Conservation (phyloP, 2,113 vertebrate species). For the Zosterops hypoxanthus region DNA sequence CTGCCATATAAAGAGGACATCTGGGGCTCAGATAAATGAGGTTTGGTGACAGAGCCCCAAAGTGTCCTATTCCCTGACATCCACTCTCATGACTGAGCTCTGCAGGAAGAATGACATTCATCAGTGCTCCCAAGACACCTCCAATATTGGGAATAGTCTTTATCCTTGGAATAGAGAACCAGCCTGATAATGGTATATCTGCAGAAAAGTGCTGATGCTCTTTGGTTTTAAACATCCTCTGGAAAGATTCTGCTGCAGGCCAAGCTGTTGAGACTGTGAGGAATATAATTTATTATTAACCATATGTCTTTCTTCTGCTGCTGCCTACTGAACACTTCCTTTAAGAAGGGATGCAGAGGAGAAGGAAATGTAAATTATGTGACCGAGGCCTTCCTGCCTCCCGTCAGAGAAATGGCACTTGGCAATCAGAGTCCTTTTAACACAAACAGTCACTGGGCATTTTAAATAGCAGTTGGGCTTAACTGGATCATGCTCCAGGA, state of each 20-base stretch:
- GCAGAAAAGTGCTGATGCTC: background rate
- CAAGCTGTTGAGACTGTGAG: background rate
- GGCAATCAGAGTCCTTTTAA: background rate
- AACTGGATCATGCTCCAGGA: background rate
- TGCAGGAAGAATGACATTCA: background rate
- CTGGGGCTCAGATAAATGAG: background rate
- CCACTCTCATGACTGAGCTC: background rate
- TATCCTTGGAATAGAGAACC: background rate
- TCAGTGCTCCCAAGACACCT: background rate
- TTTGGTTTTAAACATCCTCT: background rate
- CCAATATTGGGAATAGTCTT: background rate
- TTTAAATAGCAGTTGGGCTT: background rate
- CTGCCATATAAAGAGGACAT: background rate
- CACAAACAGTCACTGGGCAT: background rate
- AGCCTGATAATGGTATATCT: background rate
- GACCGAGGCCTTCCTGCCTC: background rate
- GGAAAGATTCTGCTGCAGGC: background rate
- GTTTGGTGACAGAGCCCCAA: background rate
- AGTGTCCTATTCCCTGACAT: background rate
- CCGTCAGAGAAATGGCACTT: background rate
- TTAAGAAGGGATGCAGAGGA: background rate
- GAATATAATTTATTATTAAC: background rate
- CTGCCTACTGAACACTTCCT: background rate
- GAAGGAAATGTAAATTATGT: background rate
- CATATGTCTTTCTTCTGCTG: background rate